phyloP scores from a whole-genome alignment of 2,888 invertebrate species.

The Coelopa pilipes region DNA sequence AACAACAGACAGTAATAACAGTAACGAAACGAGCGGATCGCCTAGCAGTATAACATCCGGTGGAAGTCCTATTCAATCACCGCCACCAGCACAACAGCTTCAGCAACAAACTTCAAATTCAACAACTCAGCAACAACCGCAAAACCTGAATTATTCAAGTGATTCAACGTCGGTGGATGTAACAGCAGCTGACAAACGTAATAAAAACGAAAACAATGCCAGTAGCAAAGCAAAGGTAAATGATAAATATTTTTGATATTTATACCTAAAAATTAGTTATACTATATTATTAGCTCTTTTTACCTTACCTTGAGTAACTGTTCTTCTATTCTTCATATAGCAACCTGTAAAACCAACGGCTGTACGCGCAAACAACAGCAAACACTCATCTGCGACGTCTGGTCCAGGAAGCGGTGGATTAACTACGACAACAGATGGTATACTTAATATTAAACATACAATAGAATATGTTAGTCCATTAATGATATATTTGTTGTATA shows the following conservation, averaged over 20 bases:
- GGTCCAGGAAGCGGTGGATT: conserved; percentile 61
- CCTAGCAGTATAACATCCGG: conserved; percentile 87
- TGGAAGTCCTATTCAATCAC: conserved; percentile 82
- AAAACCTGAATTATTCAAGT: conserved; percentile 38
- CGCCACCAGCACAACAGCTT: conserved; percentile 67
- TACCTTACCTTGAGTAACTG: neutral
- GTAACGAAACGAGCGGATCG: conserved; percentile 83
- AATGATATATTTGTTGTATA: conserved; percentile 6
- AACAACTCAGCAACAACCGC: conserved; percentile 50
- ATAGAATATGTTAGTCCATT: neutral
- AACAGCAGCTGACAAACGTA: conserved; percentile 72
- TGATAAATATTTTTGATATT: neutral
- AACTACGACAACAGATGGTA: conserved; percentile 69
- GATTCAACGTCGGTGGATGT: conserved; percentile 54
- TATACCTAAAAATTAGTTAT: too few relatives aligned
- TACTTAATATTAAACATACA: neutral
- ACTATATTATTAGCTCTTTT: too few relatives aligned
- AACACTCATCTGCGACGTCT: conserved; percentile 49
- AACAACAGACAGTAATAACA: conserved; percentile 84
- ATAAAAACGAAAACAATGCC: conserved; percentile 66
- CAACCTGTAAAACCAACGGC: conserved; percentile 90
- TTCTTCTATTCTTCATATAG: conserved; percentile 49
- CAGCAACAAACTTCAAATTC: conserved; percentile 34
- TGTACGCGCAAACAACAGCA: conserved; percentile 72
- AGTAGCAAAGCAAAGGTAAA: conserved; percentile 67